Evolutionary conservation across 2,888 invertebrate species (phyloP).

Genomic region (Octodonta nipae): DNA sequence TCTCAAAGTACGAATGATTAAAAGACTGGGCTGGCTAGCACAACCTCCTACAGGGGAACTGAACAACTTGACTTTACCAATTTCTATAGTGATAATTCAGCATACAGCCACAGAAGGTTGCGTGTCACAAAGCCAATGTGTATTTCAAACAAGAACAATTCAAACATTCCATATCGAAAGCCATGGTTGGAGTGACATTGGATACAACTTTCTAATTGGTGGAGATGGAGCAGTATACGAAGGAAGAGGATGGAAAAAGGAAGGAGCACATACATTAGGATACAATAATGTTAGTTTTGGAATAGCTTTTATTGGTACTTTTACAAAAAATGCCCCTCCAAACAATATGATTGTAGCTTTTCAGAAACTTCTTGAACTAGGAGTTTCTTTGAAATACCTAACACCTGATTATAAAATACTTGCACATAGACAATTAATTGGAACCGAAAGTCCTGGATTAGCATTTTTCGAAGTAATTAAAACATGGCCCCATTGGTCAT

Average conservation of each 20-base stretch:
- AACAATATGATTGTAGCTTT: conserved; percentile 47
- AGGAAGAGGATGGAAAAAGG: conserved; percentile 31
- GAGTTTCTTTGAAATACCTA: conserved; percentile 48
- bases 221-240: conserved; percentile 65
- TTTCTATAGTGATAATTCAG: conserved; percentile 44
- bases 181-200: conserved; percentile 52
- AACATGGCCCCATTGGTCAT: conserved; percentile 54
- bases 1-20: conserved; percentile 13
- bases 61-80: conserved; percentile 35
- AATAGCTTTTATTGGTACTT: conserved; percentile 61
- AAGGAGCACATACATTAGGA: conserved; percentile 48
- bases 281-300: conserved; percentile 55
- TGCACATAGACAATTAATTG: conserved; percentile 52
- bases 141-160: conserved; percentile 33
- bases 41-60: conserved; percentile 38
- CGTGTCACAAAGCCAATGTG: conserved; percentile 27
- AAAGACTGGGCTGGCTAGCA: conserved; percentile 44
- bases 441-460: conserved; percentile 57
- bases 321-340: conserved; percentile 41
- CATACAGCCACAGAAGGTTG: conserved; percentile 55
- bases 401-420: conserved; percentile 50
- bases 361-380: conserved; percentile 46
- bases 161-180: conserved; percentile 60
- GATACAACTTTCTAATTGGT: conserved; percentile 66
- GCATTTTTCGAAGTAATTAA: conserved; percentile 49